A percentile compares a stretch with the other conserved stretches of the same genome.
Conservation (phyloP, 2,888 invertebrate genomes). For the Rambutsinella grinnellia region DNA sequence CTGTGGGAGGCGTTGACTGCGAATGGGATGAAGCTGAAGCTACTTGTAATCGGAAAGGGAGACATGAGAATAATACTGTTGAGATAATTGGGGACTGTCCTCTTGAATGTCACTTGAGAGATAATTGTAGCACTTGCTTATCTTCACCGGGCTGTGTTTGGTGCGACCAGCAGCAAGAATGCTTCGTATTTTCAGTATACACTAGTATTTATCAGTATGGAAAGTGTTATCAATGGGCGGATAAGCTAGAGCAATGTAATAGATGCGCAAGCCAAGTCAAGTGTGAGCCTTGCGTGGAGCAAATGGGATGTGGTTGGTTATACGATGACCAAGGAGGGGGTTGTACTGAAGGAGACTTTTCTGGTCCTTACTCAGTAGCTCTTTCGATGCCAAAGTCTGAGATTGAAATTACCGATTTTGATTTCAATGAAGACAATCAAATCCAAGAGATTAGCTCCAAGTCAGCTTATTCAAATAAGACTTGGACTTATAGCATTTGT, state of each 20-base stretch:
- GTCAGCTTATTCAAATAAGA: slow-evolving; percentile 44
- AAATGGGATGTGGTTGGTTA: slow-evolving; percentile 91
- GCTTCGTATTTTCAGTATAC: slow-evolving; percentile 96
- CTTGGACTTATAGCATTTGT: slow-evolving; percentile 92
- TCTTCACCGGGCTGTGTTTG: slow-evolving; percentile 92
- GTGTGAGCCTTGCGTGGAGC: slow-evolving; percentile 59
- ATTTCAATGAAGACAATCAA: slow-evolving; percentile 14
- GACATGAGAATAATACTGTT: slow-evolving; percentile 72
- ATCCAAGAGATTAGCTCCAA: slow-evolving; percentile 16
- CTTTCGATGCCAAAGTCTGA: neutral
- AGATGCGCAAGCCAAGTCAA: slow-evolving; percentile 78
- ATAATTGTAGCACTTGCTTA: slow-evolving; percentile 84
- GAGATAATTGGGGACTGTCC: slow-evolving; percentile 79
- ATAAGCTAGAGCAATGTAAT: slow-evolving; percentile 84
- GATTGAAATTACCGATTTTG: slow-evolving; percentile 3
- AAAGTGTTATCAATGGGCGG: slow-evolving; percentile 89
- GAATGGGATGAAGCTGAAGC: slow-evolving; percentile 96
- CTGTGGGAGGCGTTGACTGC: slow-evolving; percentile 75
- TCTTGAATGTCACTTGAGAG: slow-evolving; percentile 82
- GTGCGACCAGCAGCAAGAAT: slow-evolving; percentile 92
- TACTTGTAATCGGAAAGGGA: slow-evolving; percentile 84
- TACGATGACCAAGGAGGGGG: slow-evolving; percentile 91
- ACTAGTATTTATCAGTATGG: slow-evolving; percentile 95
- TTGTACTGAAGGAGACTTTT: slow-evolving; percentile 89
- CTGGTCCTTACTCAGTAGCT: slow-evolving; percentile 74